These are phyloP conservation scores for Oreochromis spilurus DNA, from an alignment of 2,113 vertebrate species.

Conservation along the genomic window DNA sequence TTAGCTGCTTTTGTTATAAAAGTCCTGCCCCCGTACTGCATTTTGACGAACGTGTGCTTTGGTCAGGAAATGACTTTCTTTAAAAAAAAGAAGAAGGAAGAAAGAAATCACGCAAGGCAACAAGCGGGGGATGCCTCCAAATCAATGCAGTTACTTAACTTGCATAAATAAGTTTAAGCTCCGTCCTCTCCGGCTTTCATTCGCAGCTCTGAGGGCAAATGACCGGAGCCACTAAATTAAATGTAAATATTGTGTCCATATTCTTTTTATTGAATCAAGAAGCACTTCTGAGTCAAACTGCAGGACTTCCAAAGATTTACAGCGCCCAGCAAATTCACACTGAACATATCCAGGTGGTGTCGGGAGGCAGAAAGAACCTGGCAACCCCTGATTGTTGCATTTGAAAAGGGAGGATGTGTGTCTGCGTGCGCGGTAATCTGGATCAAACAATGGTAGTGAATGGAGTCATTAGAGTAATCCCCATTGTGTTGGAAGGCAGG, in stretches of 20 bases:
- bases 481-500: constrained; percentile 4
- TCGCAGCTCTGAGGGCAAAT: neutral
- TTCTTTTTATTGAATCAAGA: neutral
- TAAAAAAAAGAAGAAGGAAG: neutral
- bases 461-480: constrained; percentile 52
- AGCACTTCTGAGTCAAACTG: neutral
- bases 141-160: neutral
- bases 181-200: neutral
- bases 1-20: neutral
- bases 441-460: constrained; percentile 48
- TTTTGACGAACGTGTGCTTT: neutral
- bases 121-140: neutral
- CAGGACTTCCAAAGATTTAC: neutral
- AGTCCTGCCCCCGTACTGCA: neutral
- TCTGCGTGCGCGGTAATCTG: constrained; percentile 24
- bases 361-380: neutral
- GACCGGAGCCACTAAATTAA: neutral
- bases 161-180: neutral
- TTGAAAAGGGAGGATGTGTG: constrained; percentile 6
- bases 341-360: neutral
- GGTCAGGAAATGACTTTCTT: neutral
- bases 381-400: neutral
- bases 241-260: neutral
- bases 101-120: neutral
- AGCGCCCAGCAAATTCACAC: neutral